These are phyloP conservation scores for Hippolais icterina DNA, from an alignment of 2,113 vertebrate species.

Conservation along the genomic window DNA sequence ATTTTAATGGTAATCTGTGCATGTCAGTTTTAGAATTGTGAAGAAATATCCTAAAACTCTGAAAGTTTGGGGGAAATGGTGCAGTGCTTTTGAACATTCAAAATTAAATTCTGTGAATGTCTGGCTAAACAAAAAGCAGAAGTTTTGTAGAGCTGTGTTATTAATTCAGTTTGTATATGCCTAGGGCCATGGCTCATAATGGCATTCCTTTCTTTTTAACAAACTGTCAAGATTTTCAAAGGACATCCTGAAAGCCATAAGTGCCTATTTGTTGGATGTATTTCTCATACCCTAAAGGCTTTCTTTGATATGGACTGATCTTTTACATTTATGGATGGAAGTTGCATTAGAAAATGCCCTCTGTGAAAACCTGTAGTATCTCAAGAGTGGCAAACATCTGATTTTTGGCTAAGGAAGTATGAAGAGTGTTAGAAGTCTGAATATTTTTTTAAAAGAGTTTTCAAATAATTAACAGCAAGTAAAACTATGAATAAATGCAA, in stretches of 20 bases:
- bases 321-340: constrained; percentile 49
- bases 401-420: constrained; percentile 24
- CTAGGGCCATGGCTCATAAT: constrained; percentile 68
- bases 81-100: constrained; percentile 5
- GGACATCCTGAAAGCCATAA: constrained; percentile 65
- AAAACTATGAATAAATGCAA: constrained; percentile 41
- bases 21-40: not conserved
- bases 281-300: constrained; percentile 57
- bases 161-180: constrained; percentile 64
- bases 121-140: constrained; percentile 56
- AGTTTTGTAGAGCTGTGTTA: constrained; percentile 54
- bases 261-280: constrained; percentile 59
- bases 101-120: constrained; percentile 30
- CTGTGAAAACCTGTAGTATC: constrained; percentile 40
- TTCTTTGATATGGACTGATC: constrained; percentile 68
- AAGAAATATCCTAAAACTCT: constrained; percentile 18
- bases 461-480: constrained; percentile 1
- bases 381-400: constrained; percentile 44
- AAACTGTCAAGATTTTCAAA: constrained; percentile 68
- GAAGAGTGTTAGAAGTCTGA: not conserved
- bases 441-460: not conserved
- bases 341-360: not conserved
- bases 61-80: not conserved
- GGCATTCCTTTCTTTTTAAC: constrained; percentile 67
- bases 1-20: constrained; percentile 14